Conservation (phyloP, 2,888 invertebrate species). For the Platynereis dumerilii region DNA sequence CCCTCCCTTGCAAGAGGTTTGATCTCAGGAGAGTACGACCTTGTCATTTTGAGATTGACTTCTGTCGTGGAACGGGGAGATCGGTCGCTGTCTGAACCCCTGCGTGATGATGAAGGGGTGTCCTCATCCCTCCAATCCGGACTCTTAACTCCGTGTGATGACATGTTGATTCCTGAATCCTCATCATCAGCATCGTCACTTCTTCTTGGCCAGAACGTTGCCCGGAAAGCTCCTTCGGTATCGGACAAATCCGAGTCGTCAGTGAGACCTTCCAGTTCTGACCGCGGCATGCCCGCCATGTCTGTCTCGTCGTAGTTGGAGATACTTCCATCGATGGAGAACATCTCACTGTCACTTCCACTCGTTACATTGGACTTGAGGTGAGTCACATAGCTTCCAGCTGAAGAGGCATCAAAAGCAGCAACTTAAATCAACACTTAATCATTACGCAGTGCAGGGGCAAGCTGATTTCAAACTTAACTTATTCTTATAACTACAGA, state of each 20-base stretch:
- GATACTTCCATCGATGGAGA: slow-evolving; percentile 11
- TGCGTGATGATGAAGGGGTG: too few species aligned
- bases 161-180: slow-evolving; percentile 20
- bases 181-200: slow-evolving; percentile 16
- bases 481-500: too few species aligned
- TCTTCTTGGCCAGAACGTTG: slow-evolving; percentile 2
- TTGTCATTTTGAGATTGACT: slow-evolving; percentile 2
- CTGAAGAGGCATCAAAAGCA: too few species aligned
- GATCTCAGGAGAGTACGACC: slow-evolving; percentile 7
- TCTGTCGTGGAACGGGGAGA: background rate
- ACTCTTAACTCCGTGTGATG: background rate
- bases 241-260: slow-evolving; percentile 21
- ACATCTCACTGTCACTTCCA: slow-evolving; percentile 7
- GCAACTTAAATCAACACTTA: too few species aligned
- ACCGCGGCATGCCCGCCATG: slow-evolving; percentile 15
- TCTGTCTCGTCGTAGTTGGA: slow-evolving; percentile 22
- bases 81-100: background rate
- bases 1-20: slow-evolving; percentile 4
- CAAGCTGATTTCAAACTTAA: too few species aligned
- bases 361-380: too few species aligned
- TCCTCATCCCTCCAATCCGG: background rate
- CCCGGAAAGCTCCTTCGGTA: slow-evolving; percentile 13
- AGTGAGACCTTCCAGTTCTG: slow-evolving; percentile 7
- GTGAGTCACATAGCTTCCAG: too few species aligned
- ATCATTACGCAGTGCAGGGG: too few species aligned